Percentiles rank a stretch among this genome's conserved stretches.
Conservation (phyloP, 2,113 vertebrate species). For the Poecile atricapillus region DNA sequence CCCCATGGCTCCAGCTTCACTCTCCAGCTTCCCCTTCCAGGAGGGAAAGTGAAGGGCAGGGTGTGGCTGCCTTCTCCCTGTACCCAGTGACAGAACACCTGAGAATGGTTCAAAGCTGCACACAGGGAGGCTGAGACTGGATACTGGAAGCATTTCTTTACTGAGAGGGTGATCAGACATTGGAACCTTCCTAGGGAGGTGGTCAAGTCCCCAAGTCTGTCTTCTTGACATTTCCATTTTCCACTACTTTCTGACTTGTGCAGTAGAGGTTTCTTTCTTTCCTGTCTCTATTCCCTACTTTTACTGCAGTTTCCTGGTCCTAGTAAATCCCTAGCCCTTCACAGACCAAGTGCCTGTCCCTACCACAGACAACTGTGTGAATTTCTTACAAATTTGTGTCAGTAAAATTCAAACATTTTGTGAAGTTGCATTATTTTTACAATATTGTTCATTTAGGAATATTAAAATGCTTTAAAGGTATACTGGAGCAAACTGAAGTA, state of each 20-base stretch:
- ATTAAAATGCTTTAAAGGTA: neutral
- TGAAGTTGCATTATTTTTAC: neutral
- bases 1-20: neutral
- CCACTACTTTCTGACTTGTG: neutral
- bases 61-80: neutral
- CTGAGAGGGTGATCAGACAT: neutral
- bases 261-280: neutral
- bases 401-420: neutral
- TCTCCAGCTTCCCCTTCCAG: neutral
- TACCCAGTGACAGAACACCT: neutral
- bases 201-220: neutral
- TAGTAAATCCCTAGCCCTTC: neutral
- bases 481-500: accelerated
- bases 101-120: neutral
- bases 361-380: neutral
- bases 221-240: neutral
- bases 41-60: accelerated
- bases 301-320: neutral
- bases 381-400: neutral
- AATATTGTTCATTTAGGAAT: neutral
- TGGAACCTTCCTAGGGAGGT: neutral
- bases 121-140: neutral
- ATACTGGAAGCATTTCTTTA: neutral
- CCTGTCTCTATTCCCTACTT: neutral
- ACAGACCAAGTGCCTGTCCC: neutral